These are phyloP conservation scores for Vespertilio murinus DNA, from an alignment of 2,797 vertebrate species.

Conservation along the genomic window DNA sequence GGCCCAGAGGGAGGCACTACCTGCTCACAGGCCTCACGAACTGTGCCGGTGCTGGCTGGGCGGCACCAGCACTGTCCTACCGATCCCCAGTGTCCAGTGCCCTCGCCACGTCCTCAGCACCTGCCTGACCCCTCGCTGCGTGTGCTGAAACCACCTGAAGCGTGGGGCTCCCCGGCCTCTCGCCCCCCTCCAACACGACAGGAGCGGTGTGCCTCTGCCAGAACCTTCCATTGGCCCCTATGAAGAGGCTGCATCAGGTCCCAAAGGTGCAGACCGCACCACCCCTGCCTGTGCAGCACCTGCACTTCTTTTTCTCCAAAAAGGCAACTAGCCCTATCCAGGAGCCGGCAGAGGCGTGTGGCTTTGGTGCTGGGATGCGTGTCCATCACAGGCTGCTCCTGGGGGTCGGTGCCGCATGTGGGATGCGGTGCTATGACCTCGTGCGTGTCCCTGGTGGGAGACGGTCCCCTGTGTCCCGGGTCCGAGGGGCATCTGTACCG, in stretches of 20 bases:
- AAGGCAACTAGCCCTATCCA: neutral
- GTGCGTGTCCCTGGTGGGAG: neutral
- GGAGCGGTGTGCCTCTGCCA: neutral
- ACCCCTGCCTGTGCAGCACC: neutral
- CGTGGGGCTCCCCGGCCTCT: neutral
- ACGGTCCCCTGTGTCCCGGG: neutral
- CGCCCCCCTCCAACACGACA: neutral
- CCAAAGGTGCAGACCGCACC: neutral
- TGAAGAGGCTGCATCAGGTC: neutral
- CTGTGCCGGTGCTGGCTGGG: neutral
- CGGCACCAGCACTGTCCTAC: neutral
- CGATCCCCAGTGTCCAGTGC: neutral
- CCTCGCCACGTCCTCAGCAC: neutral
- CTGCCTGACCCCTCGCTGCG: neutral
- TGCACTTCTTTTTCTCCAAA: neutral
- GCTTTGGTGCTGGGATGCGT: neutral
- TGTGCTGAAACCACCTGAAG: too few species aligned
- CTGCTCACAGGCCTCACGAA: neutral
- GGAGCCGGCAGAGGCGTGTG: neutral
- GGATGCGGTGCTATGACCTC: neutral
- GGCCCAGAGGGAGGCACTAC: too few species aligned
- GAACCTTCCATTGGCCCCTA: neutral
- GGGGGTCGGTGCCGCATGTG: neutral
- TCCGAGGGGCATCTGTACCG: rapidly evolving
- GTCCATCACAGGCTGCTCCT: neutral